Percentiles rank a stretch among this genome's conserved stretches.
Evolutionary conservation across 2,797 vertebrate genomes (phyloP).

Genomic region (Potorous gilbertii): DNA sequence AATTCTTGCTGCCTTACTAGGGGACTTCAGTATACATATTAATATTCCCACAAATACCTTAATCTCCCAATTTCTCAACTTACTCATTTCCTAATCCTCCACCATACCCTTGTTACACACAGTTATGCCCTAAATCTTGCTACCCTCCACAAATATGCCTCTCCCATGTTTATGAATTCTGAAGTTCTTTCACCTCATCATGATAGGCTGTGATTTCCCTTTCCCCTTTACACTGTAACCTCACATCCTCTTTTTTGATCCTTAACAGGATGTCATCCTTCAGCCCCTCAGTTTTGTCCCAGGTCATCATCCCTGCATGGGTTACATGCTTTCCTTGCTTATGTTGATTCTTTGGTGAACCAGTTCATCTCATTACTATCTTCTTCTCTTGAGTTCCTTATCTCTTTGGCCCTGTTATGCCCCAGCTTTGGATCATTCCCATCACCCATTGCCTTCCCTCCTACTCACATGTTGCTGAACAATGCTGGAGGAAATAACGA

Average conservation of each 20-base stretch:
- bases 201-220: neutral
- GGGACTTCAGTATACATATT: neutral
- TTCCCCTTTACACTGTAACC: neutral
- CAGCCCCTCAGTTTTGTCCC: neutral
- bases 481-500: neutral
- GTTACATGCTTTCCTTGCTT: neutral
- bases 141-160: neutral
- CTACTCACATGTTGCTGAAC: neutral
- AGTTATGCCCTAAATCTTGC: neutral
- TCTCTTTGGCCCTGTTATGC: neutral
- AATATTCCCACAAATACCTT: too few relatives aligned
- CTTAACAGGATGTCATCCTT: neutral
- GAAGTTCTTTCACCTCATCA: neutral
- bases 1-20: neutral
- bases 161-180: neutral
- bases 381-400: neutral
- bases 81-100: neutral
- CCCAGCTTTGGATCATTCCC: neutral
- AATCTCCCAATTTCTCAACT: too few relatives aligned
- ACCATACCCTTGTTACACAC: neutral
- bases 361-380: neutral
- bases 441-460: neutral
- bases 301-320: neutral
- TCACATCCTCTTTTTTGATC: neutral
- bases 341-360: neutral